phyloP scores from a whole-genome alignment of 2,797 vertebrate species.

The Sylvia borin region DNA sequence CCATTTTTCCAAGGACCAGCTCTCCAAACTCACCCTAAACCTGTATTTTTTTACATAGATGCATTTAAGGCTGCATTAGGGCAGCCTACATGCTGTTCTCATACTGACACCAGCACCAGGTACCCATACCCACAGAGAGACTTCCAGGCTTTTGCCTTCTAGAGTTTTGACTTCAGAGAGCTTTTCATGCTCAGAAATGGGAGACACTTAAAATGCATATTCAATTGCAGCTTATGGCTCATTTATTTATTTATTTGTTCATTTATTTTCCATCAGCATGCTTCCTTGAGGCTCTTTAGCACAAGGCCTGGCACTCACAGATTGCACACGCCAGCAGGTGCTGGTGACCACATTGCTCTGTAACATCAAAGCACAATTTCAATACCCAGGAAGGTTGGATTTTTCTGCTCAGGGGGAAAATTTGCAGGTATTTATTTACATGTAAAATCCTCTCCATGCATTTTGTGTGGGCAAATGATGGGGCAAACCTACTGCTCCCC shows the following conservation, averaged over 20 bases:
- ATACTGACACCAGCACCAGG: not conserved
- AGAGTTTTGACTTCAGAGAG: not conserved
- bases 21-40: not conserved
- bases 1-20: not conserved
- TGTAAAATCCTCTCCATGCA: not conserved
- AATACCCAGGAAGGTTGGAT: not conserved
- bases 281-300: not conserved
- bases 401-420: not conserved
- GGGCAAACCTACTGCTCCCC: not conserved
- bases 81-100: not conserved
- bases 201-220: not conserved
- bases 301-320: not conserved
- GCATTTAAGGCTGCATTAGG: not conserved
- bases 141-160: not conserved
- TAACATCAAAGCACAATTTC: not conserved
- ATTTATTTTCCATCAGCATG: not conserved
- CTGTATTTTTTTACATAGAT: not conserved
- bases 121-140: not conserved
- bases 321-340: not conserved
- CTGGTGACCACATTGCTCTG: rapidly evolving
- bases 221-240: not conserved
- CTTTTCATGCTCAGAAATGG: not conserved
- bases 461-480: not conserved
- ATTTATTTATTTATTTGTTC: not conserved
- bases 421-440: not conserved